Base-by-base conservation (phyloP, 2,113 vertebrate species). In the Sander vitreus region DNA sequence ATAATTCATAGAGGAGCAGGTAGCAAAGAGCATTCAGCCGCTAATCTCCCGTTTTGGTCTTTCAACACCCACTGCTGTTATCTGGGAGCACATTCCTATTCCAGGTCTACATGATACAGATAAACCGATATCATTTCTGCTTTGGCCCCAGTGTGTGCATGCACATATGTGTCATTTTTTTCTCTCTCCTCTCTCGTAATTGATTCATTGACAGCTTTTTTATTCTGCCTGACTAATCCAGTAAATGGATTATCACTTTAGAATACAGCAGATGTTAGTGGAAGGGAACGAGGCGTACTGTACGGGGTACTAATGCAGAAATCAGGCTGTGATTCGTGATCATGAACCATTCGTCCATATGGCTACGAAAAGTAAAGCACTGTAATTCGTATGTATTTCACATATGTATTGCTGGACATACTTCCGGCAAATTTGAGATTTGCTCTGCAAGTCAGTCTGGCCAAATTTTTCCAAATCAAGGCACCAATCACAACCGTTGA, bases 181-280 rank as follows among this genome's bases (percentile, higher is more conserved):
- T 59, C 76, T 30, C 76, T 30, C 39, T 43, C 39, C 39, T 43
- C 10, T 43, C 39, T 43, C 15, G 63, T 74, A 77, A 69, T 59
- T 70, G 67, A 81, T 58, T 78, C 54, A 53, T 51, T 45, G 47
- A 76, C 63, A 76, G 66, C 53, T 76, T 47, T 59, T 78, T 85
- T 48, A 51, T 58, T 57, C 57, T 58, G 53, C 75, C 23, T 59
- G 60, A 78, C 79, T 81, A 80, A 87, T 80, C 82, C 87, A 23
- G 21, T 78, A 51, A 83, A 60, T 57, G 66, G 76, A 87, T 89
- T 79, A 76, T 74, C 55, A 53, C 67, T 70, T 81, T 45, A 51
- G 13, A 66, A 73, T 27, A 21, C 36, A 54, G 57, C 54, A 30
- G 39, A 36, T 67, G 27, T 58, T 5, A 33, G 18, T 6, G 27